phyloP scores from a whole-genome alignment of 2,113 vertebrate genomes.

The Chamaea fasciata region DNA sequence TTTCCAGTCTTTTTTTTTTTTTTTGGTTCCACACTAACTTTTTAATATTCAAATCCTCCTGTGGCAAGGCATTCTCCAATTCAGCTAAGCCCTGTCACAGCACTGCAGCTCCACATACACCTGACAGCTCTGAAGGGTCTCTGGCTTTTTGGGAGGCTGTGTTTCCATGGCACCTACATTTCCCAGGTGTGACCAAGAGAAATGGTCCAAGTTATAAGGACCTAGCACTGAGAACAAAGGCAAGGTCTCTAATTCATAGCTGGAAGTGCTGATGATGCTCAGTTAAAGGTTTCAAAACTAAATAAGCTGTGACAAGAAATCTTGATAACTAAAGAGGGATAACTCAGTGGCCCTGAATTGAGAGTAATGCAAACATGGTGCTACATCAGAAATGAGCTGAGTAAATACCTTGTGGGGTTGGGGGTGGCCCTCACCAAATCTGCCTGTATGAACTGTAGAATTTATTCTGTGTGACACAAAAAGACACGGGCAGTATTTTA shows the following conservation, averaged over 20 bases:
- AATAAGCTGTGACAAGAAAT: not conserved
- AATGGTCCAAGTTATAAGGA: not conserved
- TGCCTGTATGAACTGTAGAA: not conserved
- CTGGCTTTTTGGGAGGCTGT: not conserved
- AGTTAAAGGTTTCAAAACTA: not conserved
- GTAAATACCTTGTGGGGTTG: not conserved
- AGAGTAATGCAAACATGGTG: not conserved
- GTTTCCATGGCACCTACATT: rapidly evolving
- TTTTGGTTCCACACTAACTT: not conserved
- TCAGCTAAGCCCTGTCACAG: not conserved
- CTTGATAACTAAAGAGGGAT: not conserved
- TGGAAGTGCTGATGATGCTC: not conserved
- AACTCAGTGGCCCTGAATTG: not conserved
- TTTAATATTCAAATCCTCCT: not conserved
- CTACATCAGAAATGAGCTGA: not conserved
- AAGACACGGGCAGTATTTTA: not conserved
- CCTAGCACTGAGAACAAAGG: not conserved
- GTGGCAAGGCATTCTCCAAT: not conserved
- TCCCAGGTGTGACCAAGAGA: not conserved
- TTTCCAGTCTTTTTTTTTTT: not conserved
- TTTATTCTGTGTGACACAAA: not conserved
- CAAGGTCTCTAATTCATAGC: not conserved
- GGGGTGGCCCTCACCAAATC: not conserved
- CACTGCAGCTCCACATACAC: not conserved
- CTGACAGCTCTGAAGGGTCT: not conserved